Base-by-base conservation (phyloP, 1,140 invertebrate genomes). In the Dolichoris vasculosae region DNA sequence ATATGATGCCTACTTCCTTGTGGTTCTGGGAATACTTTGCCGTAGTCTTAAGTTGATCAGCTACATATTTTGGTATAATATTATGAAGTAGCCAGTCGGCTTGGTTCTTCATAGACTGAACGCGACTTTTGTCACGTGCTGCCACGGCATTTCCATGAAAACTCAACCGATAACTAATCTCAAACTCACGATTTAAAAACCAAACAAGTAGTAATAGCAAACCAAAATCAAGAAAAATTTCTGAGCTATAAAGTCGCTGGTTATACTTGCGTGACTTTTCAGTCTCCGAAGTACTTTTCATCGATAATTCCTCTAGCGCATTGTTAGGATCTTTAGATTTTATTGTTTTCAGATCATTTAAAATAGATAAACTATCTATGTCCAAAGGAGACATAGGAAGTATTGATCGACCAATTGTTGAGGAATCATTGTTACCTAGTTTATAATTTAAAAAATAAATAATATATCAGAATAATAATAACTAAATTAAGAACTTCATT, bases 11-110 rank as follows among this genome's bases (percentile, higher is more conserved):
- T 0, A 98, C 98, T 87, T 97, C 95, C 89, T 97, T 96, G 90
- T 99, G 98, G 93, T 99, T 99, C 91, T 98, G 97, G 6, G 98
- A 99, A 94, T 99, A 99, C 90, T 98, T 98, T 3, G 97, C 97
- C 40, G 97, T 98, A 79, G 96, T 97, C 92, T 98, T 99, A 11
- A 99, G 93, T 88, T 97, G 96, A 88, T 99, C 98, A 0, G 97
- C 97, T 11, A 99, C 97, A 89, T 99, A 98, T 82, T 97, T 96
- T 0, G 98, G 98, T 90, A 99, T 99, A 59, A 99, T 99, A 90
- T 99, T 99, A 89, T 99, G 97, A 0, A 99, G 94, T 82, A 99
- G 93, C 97, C 97, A 98, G 90, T 99, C 98, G 1, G 98, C 98
- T 92, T 99, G 98, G 89, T 99, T 97, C 89, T 98, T 97, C 95